These are phyloP conservation scores for Calephelis virginiensis DNA, from an alignment of 1,140 invertebrate species.

Conservation along the genomic window DNA sequence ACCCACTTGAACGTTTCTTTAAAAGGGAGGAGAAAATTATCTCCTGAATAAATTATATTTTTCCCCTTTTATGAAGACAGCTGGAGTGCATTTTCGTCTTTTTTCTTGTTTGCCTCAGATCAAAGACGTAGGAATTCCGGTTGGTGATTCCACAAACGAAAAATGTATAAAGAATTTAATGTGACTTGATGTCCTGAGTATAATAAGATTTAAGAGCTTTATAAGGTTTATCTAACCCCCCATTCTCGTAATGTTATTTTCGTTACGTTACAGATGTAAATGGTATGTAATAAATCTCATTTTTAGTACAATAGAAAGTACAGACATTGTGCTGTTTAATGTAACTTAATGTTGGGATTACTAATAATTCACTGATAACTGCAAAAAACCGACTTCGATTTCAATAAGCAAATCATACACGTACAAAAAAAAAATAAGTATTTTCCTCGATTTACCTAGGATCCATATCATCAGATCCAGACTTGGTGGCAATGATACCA, in stretches of 20 bases:
- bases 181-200: conserved; percentile 67
- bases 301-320: no score
- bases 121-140: conserved; percentile 72
- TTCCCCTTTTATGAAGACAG: conserved; percentile 74
- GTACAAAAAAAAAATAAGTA: no score
- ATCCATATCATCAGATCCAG: no score
- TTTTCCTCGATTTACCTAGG: no score
- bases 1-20: conserved; percentile 64
- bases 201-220: conserved; percentile 68
- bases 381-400: no score
- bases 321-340: no score
- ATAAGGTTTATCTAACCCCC: conserved; percentile 48
- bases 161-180: conserved; percentile 74
- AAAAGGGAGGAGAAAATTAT: conserved; percentile 74
- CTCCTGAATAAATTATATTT: conserved; percentile 78
- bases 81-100: conserved; percentile 75
- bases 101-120: conserved; percentile 66
- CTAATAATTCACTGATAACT: no score
- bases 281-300: no score
- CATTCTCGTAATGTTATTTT: conserved; percentile 28
- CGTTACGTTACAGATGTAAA: background rate
- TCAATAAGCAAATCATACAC: no score
- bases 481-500: no score
- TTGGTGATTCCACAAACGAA: conserved; percentile 65
- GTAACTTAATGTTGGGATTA: no score